Base-by-base conservation (phyloP, 2,797 vertebrate species). In the Avahi laniger region DNA sequence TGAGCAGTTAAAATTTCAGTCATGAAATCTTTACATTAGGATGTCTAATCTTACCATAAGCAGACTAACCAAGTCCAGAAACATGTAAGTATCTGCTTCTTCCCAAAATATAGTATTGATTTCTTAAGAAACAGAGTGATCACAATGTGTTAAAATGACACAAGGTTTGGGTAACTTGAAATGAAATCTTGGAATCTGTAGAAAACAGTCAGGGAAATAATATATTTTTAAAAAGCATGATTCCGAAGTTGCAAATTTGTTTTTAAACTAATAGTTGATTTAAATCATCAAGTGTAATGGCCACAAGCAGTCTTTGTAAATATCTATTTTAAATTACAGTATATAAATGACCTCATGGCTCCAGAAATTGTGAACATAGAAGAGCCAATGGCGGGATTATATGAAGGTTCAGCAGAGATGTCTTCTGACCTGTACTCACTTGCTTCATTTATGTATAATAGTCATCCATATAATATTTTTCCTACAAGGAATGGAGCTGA, bases 331-430 rank as follows among this genome's bases (percentile, higher is more conserved):
- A 94, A n/a, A 54, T 97, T 98, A n/a, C 98, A 99, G 99, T 98
- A 98, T 94, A 84, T 97, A 54, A 96, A 98, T 88, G 95, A 98
- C 88, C 98, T 98, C 46, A 73, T 98, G 59, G 96, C 98, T 95
- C 95, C 98, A 92, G 98, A 98, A 12, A 96, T 94, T 96, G 38
- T 97, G 93, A 96, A 92, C 92, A 63, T 95, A 88, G 59, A 98
- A 96, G 96, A 99, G 97, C 75, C 94, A 93, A 96, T 97, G 96
- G 96, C 95, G 65, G 97, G 96, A 92, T 98, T 99, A 30, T 98
- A 98, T 92, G 99, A 99, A 98, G 99, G 99, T 91, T 98, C 98
- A 20, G 99, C 98, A 89, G 99, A 99, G 82, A 97, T 99, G 79
- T 98, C 98, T 97, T 97, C 98, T 46, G 98, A 98, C 93, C 97